These are phyloP conservation scores for Galeruca laticollis DNA, from an alignment of 2,888 invertebrate species.

Conservation along the genomic window DNA sequence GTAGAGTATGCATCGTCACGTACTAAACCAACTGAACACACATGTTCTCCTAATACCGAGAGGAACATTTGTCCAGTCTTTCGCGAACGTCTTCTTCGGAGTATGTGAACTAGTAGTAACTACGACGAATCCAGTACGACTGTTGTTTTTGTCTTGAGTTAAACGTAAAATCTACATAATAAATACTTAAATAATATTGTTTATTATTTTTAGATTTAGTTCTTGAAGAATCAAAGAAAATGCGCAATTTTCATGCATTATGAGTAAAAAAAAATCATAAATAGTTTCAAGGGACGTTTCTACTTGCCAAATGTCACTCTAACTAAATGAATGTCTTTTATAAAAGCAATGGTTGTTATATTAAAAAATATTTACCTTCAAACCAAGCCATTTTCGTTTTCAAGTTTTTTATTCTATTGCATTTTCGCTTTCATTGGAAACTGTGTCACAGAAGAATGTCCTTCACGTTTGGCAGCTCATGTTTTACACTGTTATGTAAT, in stretches of 20 bases:
- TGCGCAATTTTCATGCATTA: slow-evolving; percentile 15
- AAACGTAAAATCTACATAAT: too few relatives aligned
- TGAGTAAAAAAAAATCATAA: slow-evolving; percentile 17
- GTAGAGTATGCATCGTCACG: slow-evolving; percentile 11
- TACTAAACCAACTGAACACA: slow-evolving; percentile 46
- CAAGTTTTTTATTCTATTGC: not conserved
- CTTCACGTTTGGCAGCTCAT: slow-evolving; percentile 58
- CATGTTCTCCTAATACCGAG: slow-evolving; percentile 57
- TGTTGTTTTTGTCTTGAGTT: too few relatives aligned
- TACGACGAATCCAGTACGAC: not conserved
- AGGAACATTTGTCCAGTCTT: slow-evolving; percentile 56
- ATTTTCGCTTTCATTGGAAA: slow-evolving; percentile 38
- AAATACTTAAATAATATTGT: too few relatives aligned
- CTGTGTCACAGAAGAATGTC: slow-evolving; percentile 56
- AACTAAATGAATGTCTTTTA: slow-evolving; percentile 27
- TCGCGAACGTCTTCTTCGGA: slow-evolving; percentile 35
- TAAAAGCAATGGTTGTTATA: slow-evolving; percentile 6
- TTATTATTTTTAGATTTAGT: slow-evolving; percentile 20
- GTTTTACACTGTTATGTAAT: slow-evolving; percentile 56
- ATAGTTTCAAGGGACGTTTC: slow-evolving; percentile 21
- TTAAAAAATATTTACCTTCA: slow-evolving; percentile 8
- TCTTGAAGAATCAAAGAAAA: slow-evolving; percentile 11
- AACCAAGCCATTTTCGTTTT: slow-evolving; percentile 5
- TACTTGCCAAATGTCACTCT: slow-evolving; percentile 3
- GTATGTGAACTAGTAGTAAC: not conserved